phyloP scores from a whole-genome alignment of 2,797 vertebrate species.

The Psittacula echo region DNA sequence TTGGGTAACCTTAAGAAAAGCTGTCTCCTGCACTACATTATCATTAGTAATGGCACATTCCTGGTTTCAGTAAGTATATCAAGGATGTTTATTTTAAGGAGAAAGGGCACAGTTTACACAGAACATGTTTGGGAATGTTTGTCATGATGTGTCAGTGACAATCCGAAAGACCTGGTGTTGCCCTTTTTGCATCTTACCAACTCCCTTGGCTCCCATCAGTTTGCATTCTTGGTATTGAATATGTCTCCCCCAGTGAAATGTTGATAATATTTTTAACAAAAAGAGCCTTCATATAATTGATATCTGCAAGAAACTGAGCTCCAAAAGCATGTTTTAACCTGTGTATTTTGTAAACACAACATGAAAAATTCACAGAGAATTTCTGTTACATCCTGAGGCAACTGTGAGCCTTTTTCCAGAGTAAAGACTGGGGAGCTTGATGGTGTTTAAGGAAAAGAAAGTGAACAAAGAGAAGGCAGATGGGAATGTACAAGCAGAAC shows the following conservation, averaged over 20 bases:
- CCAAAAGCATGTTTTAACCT: slow-evolving; percentile 65
- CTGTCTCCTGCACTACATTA: slow-evolving; percentile 60
- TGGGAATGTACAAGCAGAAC: slow-evolving; percentile 2
- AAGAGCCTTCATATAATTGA: slow-evolving; percentile 31
- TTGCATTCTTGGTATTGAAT: slow-evolving; percentile 17
- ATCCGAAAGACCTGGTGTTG: slow-evolving; percentile 13
- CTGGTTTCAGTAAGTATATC: slow-evolving; percentile 57
- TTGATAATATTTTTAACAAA: slow-evolving; percentile 47
- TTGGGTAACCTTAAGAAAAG: slow-evolving; percentile 52
- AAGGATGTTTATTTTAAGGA: slow-evolving; percentile 65
- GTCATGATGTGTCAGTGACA: slow-evolving; percentile 65
- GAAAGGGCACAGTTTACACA: slow-evolving; percentile 58
- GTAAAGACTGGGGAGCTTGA: background rate
- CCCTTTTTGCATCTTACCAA: slow-evolving; percentile 4
- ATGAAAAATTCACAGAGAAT: slow-evolving; percentile 68
- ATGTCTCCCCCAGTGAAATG: background rate
- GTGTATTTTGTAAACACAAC: slow-evolving; percentile 71
- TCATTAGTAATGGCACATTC: slow-evolving; percentile 65
- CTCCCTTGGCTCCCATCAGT: slow-evolving; percentile 17
- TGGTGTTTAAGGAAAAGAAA: slow-evolving; percentile 29
- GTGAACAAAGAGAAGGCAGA: slow-evolving; percentile 55
- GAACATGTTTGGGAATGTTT: slow-evolving; percentile 56
- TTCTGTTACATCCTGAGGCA: slow-evolving; percentile 67
- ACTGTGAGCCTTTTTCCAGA: slow-evolving; percentile 43
- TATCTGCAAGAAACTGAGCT: slow-evolving; percentile 51